A percentile compares a stretch with the other conserved stretches of the same genome.
Conservation (phyloP, 2,113 vertebrate genomes). For the Copsychus sechellarum region DNA sequence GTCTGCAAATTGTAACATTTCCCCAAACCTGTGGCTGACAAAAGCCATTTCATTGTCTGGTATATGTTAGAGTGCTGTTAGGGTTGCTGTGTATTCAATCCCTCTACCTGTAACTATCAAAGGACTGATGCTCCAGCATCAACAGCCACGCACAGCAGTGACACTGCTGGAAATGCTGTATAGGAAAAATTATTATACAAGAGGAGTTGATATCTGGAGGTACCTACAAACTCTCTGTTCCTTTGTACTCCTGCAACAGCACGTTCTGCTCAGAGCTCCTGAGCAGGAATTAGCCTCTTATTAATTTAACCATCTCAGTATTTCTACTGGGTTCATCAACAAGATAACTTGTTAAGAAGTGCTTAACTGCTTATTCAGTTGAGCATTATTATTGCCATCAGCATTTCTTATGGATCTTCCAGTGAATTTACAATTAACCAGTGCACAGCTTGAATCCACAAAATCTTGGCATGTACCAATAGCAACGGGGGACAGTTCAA, state of each 20-base stretch:
- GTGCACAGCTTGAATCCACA: background rate
- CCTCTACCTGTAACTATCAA: background rate
- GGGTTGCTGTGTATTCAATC: background rate
- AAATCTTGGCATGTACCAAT: background rate
- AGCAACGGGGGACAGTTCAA: background rate
- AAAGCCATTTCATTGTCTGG: conserved; percentile 27
- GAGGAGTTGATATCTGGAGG: background rate
- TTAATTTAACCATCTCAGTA: background rate
- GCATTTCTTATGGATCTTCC: conserved; percentile 1
- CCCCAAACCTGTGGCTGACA: background rate
- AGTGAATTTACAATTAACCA: conserved; percentile 17
- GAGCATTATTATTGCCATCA: background rate
- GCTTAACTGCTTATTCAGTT: background rate
- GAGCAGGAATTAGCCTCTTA: background rate
- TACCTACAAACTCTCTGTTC: background rate
- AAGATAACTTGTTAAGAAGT: background rate
- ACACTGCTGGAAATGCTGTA: background rate
- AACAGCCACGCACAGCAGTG: background rate
- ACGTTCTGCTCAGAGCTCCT: background rate
- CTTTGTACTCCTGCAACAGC: background rate
- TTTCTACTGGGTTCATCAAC: background rate
- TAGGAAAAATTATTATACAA: background rate
- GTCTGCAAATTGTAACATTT: conserved; percentile 26
- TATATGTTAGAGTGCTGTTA: background rate
- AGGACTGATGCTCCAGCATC: background rate